Evolutionary conservation across 1,140 invertebrate species (phyloP).

Genomic region (Colletes gigas): DNA sequence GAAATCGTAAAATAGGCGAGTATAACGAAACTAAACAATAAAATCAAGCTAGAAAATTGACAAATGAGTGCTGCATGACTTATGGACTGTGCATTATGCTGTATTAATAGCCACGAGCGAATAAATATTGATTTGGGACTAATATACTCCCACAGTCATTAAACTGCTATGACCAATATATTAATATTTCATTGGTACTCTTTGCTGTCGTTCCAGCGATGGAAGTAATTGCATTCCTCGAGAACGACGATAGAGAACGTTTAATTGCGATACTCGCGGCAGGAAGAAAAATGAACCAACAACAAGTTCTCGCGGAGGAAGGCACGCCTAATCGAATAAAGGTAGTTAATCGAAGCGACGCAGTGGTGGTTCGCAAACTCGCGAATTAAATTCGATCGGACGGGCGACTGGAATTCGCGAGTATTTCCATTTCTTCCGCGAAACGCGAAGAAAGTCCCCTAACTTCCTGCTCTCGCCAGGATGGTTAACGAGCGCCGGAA

Average conservation of each 20-base stretch:
- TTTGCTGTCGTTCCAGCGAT: not conserved
- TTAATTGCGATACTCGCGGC: not conserved
- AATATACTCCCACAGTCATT: too few relatives aligned
- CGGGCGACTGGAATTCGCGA: not conserved
- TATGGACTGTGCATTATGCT: too few relatives aligned
- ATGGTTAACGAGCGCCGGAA: slow-evolving; percentile 56
- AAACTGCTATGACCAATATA: too few relatives aligned
- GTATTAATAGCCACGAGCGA: too few relatives aligned
- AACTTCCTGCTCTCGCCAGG: not conserved
- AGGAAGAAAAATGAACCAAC: not conserved
- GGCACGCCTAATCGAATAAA: slow-evolving; percentile 20
- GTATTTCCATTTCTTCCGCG: slow-evolving; percentile 6
- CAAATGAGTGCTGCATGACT: too few relatives aligned
- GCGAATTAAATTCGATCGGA: slow-evolving; percentile 8
- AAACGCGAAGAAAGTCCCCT: not conserved
- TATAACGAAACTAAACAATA: too few relatives aligned
- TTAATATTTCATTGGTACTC: too few relatives aligned
- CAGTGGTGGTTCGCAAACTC: not conserved
- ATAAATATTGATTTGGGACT: too few relatives aligned
- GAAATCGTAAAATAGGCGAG: too few relatives aligned
- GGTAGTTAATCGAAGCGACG: slow-evolving; percentile 27
- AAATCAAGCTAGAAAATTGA: too few relatives aligned
- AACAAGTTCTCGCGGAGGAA: not conserved
- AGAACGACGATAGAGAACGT: not conserved
- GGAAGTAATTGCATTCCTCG: slow-evolving; percentile 16